phyloP scores from a whole-genome alignment of 2,113 vertebrate species.

The Ameiurus melas region DNA sequence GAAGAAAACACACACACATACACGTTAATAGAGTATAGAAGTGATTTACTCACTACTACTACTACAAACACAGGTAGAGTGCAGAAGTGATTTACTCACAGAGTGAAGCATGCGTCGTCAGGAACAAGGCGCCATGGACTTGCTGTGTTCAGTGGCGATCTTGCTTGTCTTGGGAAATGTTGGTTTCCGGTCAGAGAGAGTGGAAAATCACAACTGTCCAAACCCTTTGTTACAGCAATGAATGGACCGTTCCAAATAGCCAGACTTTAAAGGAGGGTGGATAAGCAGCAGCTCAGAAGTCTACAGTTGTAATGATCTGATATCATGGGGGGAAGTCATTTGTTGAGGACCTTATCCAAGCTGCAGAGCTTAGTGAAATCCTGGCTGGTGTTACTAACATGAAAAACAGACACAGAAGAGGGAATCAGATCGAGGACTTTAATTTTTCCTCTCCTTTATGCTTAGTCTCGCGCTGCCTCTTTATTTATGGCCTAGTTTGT shows the following conservation, averaged over 20 bases:
- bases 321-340: conserved; percentile 1
- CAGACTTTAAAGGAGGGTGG: neutral
- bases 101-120: conserved; percentile 51
- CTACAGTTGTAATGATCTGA: conserved; percentile 22
- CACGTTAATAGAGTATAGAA: neutral
- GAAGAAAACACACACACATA: conserved; percentile 8
- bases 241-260: neutral
- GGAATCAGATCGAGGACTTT: neutral
- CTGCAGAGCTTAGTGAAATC: conserved; percentile 6
- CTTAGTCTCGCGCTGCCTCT: neutral
- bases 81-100: conserved; percentile 40
- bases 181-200: conserved; percentile 23
- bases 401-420: neutral
- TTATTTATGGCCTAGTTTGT: neutral
- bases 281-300: conserved; percentile 1
- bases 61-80: conserved; percentile 5
- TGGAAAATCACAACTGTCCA: conserved; percentile 30
- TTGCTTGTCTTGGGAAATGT: conserved; percentile 10
- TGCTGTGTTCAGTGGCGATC: conserved; percentile 26
- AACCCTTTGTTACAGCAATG: conserved; percentile 1
- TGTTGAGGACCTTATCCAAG: conserved; percentile 8
- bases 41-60: conserved; percentile 8
- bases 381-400: neutral
- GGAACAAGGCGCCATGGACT: conserved; percentile 47
- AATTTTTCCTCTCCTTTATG: neutral